Base-by-base conservation (phyloP, 2,888 invertebrate species). In the Ommatoiulus sabulosus region DNA sequence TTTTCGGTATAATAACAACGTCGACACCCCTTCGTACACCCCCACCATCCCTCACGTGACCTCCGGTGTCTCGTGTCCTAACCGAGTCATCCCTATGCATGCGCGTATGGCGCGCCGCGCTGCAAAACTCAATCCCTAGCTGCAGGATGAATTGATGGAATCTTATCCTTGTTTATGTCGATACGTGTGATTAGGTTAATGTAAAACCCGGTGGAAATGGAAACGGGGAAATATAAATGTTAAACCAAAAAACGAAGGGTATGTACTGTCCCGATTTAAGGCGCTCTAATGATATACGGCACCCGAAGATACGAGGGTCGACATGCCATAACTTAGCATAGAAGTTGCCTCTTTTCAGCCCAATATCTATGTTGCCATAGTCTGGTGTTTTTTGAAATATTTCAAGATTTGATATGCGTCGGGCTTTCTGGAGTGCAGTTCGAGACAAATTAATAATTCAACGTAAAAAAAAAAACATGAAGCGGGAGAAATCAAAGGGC, bases 1-100 rank as follows among this genome's bases (percentile, higher is more conserved):
- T 72, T 72, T 72, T 72, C 72, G 72, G 72, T 72, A 72, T 72
- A 72, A 72, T 72, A 72, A 72, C 72, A 72, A 20, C 20, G 63
- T 15, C 20, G 20, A 72, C 72, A 57, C 57, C 17, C 35, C 35
- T 35, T 35, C 35, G 35, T 35, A 35, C 35, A 4, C 8, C 24
- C 24, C 72, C 72, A 48, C 48, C 35, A 35, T 35, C 35, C 35
- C 24, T 72, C 72, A 24, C 10, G 72, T 72, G 72, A 72, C 72
- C 72, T 24, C 24, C 24, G 24, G 4, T 20, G 72, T 2, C 72
- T 24, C 72, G 7, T 24, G 24, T 24, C 72, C 24, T 10, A 63
- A 63, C 20, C 6, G 6, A 20, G 5, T 20, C 63, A n/a, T 72
- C 24, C 24, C 72, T 72, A n/a, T n/a, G 72, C 72, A 57, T 57